These are phyloP conservation scores for Heliconius melpomene DNA, from an alignment of 1,140 invertebrate species.

Conservation along the genomic window DNA sequence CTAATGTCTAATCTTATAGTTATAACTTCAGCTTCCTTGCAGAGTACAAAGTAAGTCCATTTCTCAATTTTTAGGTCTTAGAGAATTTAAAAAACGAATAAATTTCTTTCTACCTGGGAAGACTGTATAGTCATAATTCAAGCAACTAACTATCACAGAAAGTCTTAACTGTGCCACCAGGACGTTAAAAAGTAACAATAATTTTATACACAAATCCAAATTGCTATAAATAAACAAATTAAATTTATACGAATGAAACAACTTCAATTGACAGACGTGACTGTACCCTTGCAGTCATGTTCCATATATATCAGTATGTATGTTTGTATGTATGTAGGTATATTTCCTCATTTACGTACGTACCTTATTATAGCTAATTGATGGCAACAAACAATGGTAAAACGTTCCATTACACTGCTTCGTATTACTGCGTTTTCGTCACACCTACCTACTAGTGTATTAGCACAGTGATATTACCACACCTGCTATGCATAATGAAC, in stretches of 20 bases:
- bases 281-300: neutral
- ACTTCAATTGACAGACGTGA: neutral
- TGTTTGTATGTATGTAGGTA: neutral
- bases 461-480: conserved; percentile 4
- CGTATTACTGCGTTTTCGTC: neutral
- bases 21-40: too few species aligned
- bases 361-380: conserved; percentile 14
- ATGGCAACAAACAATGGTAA: conserved; percentile 14
- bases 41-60: too few species aligned
- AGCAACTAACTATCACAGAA: too few species aligned
- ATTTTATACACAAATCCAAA: too few species aligned
- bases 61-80: too few species aligned
- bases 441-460: neutral
- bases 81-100: too few species aligned
- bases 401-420: conserved; percentile 13
- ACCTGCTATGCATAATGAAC: conserved; percentile 10
- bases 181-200: too few species aligned
- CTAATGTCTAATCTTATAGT: too few species aligned
- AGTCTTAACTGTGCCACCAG: too few species aligned
- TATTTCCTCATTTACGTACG: neutral
- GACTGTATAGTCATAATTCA: too few species aligned
- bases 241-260: neutral
- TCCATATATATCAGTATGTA: neutral
- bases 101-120: too few species aligned
- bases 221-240: too few species aligned